These are phyloP conservation scores for Agrochola litura DNA, from an alignment of 2,888 invertebrate genomes.

Conservation along the genomic window DNA sequence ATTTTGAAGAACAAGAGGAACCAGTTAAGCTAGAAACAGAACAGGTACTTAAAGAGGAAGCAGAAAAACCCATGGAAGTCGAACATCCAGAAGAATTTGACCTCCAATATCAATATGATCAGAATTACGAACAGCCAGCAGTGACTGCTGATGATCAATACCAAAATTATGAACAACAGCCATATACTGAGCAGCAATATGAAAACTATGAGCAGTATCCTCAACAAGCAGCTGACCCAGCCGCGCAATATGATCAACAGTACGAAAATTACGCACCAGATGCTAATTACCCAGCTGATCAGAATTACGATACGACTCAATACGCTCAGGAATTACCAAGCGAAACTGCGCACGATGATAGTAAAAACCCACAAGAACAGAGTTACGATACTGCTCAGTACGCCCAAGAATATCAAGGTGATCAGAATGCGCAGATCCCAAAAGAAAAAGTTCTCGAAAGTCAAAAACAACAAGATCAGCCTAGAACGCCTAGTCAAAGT, in stretches of 20 bases:
- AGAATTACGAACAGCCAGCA: conserved; percentile 70
- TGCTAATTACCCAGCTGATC: conserved; percentile 76
- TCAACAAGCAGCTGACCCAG: conserved; percentile 74
- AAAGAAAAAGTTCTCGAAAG: conserved; percentile 55
- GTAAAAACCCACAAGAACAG: conserved; percentile 43
- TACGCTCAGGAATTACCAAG: conserved; percentile 71
- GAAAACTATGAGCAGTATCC: conserved; percentile 75
- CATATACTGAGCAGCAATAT: conserved; percentile 59
- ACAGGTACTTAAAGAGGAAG: conserved; percentile 58
- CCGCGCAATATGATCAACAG: conserved; percentile 71
- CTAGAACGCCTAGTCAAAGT: conserved; percentile 77
- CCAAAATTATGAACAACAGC: conserved; percentile 68
- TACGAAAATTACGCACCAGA: conserved; percentile 80
- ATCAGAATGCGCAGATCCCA: conserved; percentile 38
- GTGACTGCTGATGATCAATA: conserved; percentile 63
- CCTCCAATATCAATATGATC: conserved; percentile 71
- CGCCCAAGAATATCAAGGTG: conserved; percentile 52
- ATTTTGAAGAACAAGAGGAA: conserved; percentile 54
- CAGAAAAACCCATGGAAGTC: conserved; percentile 70
- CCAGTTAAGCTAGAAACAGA: conserved; percentile 59
- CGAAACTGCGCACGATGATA: conserved; percentile 36
- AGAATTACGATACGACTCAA: conserved; percentile 78
- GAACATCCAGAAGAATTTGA: conserved; percentile 67
- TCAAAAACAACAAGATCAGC: conserved; percentile 74
- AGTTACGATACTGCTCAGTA: conserved; percentile 59